phyloP scores from a whole-genome alignment of 1,140 invertebrate species.

The Drosophila auraria region DNA sequence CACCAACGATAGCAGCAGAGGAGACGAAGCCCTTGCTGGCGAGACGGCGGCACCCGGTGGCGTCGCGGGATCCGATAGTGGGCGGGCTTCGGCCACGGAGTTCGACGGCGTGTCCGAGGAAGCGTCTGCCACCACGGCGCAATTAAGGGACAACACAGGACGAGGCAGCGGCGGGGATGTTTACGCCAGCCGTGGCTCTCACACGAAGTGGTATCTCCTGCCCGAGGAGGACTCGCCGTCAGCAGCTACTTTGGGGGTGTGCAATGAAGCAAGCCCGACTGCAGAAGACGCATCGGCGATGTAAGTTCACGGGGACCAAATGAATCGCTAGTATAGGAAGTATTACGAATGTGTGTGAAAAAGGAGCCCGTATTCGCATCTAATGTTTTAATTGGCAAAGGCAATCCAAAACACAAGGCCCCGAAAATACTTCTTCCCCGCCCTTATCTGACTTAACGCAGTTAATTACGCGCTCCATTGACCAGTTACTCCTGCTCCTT shows the following conservation, averaged over 20 bases:
- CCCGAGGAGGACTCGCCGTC: constrained; percentile 25
- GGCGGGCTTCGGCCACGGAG: constrained; percentile 70
- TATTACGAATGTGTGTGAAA: neutral
- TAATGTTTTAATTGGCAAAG: neutral
- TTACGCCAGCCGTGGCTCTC: constrained; percentile 52
- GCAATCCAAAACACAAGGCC: neutral
- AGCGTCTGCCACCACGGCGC: constrained; percentile 6
- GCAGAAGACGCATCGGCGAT: neutral
- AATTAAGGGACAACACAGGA: constrained; percentile 21
- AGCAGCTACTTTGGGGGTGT: constrained; percentile 14
- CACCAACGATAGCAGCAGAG: constrained; percentile 32
- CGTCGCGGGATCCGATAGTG: constrained; percentile 54
- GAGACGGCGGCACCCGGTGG: neutral
- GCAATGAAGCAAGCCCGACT: constrained; percentile 10
- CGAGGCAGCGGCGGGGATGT: constrained; percentile 4
- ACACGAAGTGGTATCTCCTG: constrained; percentile 70
- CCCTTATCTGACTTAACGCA: neutral
- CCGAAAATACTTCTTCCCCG: neutral
- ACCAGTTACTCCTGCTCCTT: constrained; percentile 12
- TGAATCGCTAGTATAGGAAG: neutral
- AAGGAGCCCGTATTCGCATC: neutral
- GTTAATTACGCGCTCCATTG: constrained; percentile 35
- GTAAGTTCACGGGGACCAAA: constrained; percentile 20
- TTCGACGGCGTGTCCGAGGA: constrained; percentile 53
- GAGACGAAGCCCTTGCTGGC: constrained; percentile 1